These are phyloP conservation scores for Calcarius lapponicus DNA, from an alignment of 2,797 vertebrate species.

Conservation along the genomic window DNA sequence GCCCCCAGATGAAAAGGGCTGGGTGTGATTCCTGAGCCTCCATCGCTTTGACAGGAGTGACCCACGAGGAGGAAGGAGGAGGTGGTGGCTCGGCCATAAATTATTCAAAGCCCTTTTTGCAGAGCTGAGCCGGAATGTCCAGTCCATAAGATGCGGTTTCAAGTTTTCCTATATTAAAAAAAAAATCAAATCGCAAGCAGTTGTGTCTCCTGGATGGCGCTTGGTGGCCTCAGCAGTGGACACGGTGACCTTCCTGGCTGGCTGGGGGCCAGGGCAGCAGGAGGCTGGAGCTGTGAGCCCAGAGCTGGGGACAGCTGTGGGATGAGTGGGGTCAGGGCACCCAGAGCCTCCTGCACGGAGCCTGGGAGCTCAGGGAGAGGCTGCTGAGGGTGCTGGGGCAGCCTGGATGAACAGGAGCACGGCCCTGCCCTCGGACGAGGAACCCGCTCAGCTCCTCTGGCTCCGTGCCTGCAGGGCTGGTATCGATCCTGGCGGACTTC, in stretches of 20 bases:
- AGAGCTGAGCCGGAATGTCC: not conserved
- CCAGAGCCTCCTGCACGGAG: not conserved
- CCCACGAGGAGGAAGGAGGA: not conserved
- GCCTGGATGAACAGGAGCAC: fast-evolving
- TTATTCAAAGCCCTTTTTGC: constrained; percentile 31
- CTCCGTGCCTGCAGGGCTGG: not conserved
- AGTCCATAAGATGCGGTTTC: not conserved
- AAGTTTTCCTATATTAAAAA: constrained; percentile 7
- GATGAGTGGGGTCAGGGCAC: fast-evolving
- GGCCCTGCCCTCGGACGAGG: not conserved
- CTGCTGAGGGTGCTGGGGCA: not conserved
- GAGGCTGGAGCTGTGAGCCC: fast-evolving
- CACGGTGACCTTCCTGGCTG: not conserved
- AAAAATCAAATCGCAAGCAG: not conserved
- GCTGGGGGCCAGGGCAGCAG: not conserved
- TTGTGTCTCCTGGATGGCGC: not conserved
- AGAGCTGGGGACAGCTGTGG: fast-evolving
- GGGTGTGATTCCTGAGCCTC: not conserved
- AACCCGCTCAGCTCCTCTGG: not conserved
- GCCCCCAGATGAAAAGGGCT: not conserved
- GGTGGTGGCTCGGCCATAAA: constrained; percentile 14
- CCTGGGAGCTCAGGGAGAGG: not conserved
- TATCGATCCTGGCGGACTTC: constrained; percentile 46
- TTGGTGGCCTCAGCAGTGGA: not conserved
- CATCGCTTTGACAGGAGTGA: not conserved